A percentile compares a stretch with the other conserved stretches of the same genome.
phyloP scores from a whole-genome alignment of 2,113 vertebrate genomes.

The Myocastor coypus region DNA sequence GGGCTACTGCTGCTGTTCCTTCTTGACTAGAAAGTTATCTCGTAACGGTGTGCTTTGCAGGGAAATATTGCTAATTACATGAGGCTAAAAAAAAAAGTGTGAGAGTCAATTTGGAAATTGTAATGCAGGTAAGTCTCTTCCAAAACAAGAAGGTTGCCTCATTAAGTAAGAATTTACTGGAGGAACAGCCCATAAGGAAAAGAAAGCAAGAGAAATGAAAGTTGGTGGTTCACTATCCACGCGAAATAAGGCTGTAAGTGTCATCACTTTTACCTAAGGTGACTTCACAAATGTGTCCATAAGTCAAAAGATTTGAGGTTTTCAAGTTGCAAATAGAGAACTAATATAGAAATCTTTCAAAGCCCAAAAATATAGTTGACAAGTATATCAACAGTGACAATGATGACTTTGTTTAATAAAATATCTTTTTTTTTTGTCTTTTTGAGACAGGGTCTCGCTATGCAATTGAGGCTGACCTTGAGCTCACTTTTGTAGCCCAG shows the following conservation, averaged over 20 bases:
- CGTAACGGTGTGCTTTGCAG: constrained; percentile 35
- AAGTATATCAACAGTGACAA: constrained; percentile 33
- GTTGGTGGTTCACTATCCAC: constrained; percentile 2
- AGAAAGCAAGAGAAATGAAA: constrained; percentile 42
- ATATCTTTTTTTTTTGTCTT: constrained; percentile 44
- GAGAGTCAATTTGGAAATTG: constrained; percentile 59
- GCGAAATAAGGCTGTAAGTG: constrained; percentile 54
- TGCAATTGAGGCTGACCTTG: too few relatives aligned
- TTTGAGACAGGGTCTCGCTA: too few relatives aligned
- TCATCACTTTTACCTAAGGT: constrained; percentile 55
- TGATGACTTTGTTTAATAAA: constrained; percentile 30
- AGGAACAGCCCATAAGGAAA: constrained; percentile 41
- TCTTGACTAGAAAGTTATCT: constrained; percentile 24
- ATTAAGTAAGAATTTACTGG: constrained; percentile 49
- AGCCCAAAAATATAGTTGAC: constrained; percentile 19
- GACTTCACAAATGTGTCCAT: constrained; percentile 4
- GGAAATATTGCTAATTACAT: constrained; percentile 67
- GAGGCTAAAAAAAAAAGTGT: constrained; percentile 66
- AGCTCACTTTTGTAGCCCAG: too few relatives aligned
- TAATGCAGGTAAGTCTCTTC: constrained; percentile 61
- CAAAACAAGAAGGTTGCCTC: constrained; percentile 34
- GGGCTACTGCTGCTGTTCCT: not conserved
- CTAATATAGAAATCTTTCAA: not conserved
- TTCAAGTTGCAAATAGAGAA: constrained; percentile 31
- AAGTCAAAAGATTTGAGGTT: constrained; percentile 45